phyloP scores from a whole-genome alignment of 1,140 invertebrate genomes.

The Heliconius hermathena region DNA sequence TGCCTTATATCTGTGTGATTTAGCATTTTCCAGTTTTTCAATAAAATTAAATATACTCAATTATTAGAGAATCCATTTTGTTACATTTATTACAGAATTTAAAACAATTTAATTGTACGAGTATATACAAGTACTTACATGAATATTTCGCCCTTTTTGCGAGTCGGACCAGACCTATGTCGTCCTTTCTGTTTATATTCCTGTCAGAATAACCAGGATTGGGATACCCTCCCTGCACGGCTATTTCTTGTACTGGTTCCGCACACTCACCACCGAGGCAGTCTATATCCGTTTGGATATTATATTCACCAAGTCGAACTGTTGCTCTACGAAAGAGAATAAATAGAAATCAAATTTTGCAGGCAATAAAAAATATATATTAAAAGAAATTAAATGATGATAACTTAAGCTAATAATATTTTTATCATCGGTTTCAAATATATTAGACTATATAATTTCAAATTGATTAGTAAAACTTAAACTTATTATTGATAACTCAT shows the following conservation, averaged over 20 bases:
- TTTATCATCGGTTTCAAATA: too few species aligned
- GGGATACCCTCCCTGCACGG: constrained; percentile 59
- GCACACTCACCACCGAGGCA: constrained; percentile 70
- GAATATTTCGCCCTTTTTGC: constrained; percentile 56
- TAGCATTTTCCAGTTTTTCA: too few species aligned
- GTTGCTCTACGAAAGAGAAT: constrained; percentile 43
- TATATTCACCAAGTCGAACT: constrained; percentile 75
- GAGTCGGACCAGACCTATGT: constrained; percentile 83
- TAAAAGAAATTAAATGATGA: too few species aligned
- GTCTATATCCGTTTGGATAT: constrained; percentile 68
- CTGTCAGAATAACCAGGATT: constrained; percentile 80
- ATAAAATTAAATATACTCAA: too few species aligned
- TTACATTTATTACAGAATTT: too few species aligned
- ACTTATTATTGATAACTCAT: too few species aligned
- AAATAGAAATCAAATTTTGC: background rate
- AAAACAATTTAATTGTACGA: background rate
- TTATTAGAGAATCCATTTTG: too few species aligned
- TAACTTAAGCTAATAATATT: too few species aligned
- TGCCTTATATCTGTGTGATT: too few species aligned
- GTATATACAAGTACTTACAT: constrained; percentile 46
- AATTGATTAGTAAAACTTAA: too few species aligned
- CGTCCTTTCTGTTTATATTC: constrained; percentile 81
- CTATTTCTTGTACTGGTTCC: constrained; percentile 67
- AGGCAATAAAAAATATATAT: background rate
- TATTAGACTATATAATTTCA: too few species aligned